Conservation (phyloP, 2,113 vertebrate species). For the Arenaria interpres region DNA sequence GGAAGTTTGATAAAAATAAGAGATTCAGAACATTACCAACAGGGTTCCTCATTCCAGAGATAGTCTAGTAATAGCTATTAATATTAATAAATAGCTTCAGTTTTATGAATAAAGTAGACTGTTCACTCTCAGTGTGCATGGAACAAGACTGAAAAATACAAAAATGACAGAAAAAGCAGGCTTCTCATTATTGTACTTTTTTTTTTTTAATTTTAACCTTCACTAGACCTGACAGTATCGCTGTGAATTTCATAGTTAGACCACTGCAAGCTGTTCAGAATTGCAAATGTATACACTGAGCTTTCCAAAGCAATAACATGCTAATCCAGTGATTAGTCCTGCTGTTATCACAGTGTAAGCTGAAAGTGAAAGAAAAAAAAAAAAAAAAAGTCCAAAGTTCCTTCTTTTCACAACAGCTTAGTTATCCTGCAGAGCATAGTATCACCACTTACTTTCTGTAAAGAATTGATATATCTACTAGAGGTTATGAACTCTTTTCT, state of each 20-base stretch:
- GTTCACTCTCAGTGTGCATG: neutral
- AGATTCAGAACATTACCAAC: neutral
- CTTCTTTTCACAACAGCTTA: neutral
- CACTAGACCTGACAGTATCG: neutral
- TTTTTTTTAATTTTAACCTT: conserved; percentile 4
- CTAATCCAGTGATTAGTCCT: conserved; percentile 19
- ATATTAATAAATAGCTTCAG: neutral
- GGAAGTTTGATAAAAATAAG: neutral
- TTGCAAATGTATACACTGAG: neutral
- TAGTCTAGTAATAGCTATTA: neutral
- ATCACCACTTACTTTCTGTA: neutral
- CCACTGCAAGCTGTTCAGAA: conserved; percentile 10
- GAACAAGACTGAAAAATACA: neutral
- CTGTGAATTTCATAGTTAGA: neutral
- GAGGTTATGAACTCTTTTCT: neutral
- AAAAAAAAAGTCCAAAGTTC: neutral
- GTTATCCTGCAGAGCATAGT: neutral
- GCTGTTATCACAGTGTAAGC: neutral
- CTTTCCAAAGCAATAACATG: conserved; percentile 6
- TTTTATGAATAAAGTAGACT: neutral
- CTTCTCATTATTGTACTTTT: neutral
- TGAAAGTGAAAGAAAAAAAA: neutral
- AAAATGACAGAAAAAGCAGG: neutral
- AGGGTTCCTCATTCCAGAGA: neutral
- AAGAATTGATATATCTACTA: neutral